Evolutionary conservation across 2,888 invertebrate species (phyloP), one percentile per base, ranked within the genome.

Genomic region (Linnaemya vulpina): DNA sequence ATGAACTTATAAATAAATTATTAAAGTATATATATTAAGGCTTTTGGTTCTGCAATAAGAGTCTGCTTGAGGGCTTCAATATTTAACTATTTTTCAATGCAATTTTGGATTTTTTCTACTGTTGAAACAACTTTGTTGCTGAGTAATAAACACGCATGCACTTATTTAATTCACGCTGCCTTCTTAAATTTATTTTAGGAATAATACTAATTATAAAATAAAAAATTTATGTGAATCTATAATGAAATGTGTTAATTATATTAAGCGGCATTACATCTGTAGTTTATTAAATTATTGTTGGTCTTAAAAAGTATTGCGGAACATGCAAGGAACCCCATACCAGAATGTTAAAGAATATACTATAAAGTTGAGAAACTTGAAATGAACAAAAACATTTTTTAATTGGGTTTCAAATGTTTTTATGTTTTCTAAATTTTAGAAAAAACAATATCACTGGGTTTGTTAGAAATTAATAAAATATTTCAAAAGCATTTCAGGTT

Each of bases 1-100:
- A 77, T 62, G 68, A 70, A 40, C 70, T 76, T 76, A 76, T 76
- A 58, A 67, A 76, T 76, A 67, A 55, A 35, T 65, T 10, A 76
- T 67, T 65, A 35, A 25, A 65, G 10, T 65, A 8, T n/a, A 20
- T 30, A 46, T 35, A 10, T 35, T 20, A 15, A 46, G 9, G 40
- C 43, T 40, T 43, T 30, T 25, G 5, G 15, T 3, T 3, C 17
- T n/a, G 20, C 49, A 43, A 55, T 7, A 11, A 17, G 40, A 8
- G 3, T 17, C n/a, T 35, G 20, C 20, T 38, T 46, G 65, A 63
- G 30, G 5, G 55, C 53, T 25, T 9, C 30, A 30, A 55, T 40
- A 4, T 38, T 38, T 62, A 40, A 20, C 5, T n/a, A 30, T 75
- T 63, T 55, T 38, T 25, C 11, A 13, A 63, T 65, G 17, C 63